These are phyloP conservation scores for Hemiscyllium ocellatum DNA, from an alignment of 2,113 vertebrate genomes.

Conservation along the genomic window DNA sequence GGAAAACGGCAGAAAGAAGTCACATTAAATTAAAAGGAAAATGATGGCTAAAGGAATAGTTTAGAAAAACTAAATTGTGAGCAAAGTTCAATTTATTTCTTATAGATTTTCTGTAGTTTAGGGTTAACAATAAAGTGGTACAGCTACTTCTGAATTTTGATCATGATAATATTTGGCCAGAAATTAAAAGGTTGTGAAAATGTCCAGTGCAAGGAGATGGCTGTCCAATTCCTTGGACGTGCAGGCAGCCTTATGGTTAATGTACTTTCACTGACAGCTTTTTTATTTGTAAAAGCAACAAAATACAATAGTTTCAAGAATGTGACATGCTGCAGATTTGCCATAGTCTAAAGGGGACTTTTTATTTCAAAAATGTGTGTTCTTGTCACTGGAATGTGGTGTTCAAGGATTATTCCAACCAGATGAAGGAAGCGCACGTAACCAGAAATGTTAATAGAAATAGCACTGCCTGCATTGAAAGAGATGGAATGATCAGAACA, in stretches of 20 bases:
- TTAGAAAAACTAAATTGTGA: neutral
- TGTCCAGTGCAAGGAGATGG: neutral
- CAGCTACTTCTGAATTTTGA: neutral
- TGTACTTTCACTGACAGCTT: neutral
- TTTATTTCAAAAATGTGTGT: neutral
- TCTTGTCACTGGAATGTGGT: conserved; percentile 35
- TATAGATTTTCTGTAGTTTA: neutral
- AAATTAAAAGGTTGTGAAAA: neutral
- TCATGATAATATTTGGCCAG: neutral
- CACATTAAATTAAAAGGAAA: neutral
- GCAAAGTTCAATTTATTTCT: neutral
- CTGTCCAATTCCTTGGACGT: neutral
- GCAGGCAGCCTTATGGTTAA: neutral
- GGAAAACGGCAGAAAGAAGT: neutral
- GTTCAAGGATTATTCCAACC: conserved; percentile 33
- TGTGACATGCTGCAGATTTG: neutral
- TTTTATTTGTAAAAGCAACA: neutral
- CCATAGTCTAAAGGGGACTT: neutral
- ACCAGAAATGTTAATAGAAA: conserved; percentile 32
- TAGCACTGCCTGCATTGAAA: conserved; percentile 36
- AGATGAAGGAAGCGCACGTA: conserved; percentile 25
- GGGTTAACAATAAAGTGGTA: neutral
- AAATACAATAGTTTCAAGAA: neutral
- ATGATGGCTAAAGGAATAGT: neutral
- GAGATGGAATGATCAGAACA: conserved; percentile 36